Percentiles rank a stretch among this genome's conserved stretches.
These are phyloP conservation scores for Lagopus leucura DNA, from an alignment of 2,113 vertebrate genomes.

Conservation along the genomic window DNA sequence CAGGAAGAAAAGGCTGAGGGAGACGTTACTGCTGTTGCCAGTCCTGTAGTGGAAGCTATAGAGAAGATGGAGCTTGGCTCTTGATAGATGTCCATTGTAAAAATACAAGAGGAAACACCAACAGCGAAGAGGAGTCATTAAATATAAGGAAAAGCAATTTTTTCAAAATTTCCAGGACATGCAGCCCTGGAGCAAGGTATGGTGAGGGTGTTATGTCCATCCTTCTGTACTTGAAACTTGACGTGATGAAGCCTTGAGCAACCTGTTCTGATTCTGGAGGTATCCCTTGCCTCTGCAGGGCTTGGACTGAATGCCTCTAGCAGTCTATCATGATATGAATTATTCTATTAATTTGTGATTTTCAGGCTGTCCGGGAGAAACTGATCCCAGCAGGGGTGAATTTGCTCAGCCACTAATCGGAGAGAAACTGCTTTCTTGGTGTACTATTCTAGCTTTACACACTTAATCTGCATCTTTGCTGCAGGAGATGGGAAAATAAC, in stretches of 20 bases:
- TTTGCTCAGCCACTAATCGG: not conserved
- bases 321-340: not conserved
- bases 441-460: not conserved
- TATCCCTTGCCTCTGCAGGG: not conserved
- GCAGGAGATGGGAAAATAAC: slow-evolving; percentile 25
- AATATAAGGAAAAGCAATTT: not conserved
- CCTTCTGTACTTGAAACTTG: not conserved
- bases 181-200: not conserved
- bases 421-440: not conserved
- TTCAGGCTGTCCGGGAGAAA: not conserved
- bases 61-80: not conserved
- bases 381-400: not conserved
- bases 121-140: not conserved
- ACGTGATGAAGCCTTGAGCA: not conserved
- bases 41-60: not conserved
- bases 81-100: not conserved
- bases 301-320: not conserved
- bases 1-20: not conserved
- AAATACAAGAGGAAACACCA: not conserved
- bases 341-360: not conserved
- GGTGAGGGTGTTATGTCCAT: not conserved
- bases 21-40: not conserved
- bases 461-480: not conserved
- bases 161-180: not conserved
- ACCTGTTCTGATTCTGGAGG: not conserved